A percentile compares a stretch with the other conserved stretches of the same genome.
Conservation (phyloP, 1,140 invertebrate species). For the Drosophila tsacasi region DNA sequence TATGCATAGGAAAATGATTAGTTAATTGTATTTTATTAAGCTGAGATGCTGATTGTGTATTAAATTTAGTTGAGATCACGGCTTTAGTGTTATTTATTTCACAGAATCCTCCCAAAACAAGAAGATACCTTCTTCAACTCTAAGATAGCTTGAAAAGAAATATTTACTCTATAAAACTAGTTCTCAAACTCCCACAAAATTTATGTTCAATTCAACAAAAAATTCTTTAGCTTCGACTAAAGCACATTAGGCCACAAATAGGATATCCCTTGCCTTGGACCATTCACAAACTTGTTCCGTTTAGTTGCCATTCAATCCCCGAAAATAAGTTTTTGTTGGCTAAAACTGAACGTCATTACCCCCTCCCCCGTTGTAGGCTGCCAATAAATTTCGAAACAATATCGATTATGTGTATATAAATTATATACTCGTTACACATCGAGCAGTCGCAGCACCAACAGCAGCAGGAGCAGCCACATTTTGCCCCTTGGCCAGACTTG, state of each 20-base stretch:
- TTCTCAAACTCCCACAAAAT: background rate
- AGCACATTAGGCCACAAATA: conserved; percentile 16
- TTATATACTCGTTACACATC: conserved; percentile 26
- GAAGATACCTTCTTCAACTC: background rate
- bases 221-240: background rate
- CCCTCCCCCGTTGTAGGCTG: background rate
- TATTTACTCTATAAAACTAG: too few species aligned
- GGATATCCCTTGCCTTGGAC: background rate
- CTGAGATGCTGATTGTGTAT: too few species aligned
- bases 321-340: conserved; percentile 28
- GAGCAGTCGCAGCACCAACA: background rate
- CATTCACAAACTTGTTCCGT: conserved; percentile 30
- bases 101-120: accelerated
- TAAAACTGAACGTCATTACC: conserved; percentile 15
- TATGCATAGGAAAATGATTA: background rate
- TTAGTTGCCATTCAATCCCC: conserved; percentile 18
- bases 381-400: conserved; percentile 56
- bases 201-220: background rate
- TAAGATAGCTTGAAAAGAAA: background rate
- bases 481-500: conserved; percentile 37
- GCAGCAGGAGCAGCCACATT: conserved; percentile 1
- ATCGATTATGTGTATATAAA: conserved; percentile 45
- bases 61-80: too few species aligned
- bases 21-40: background rate
- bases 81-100: too few species aligned